Evolutionary conservation across 2,797 vertebrate genomes (phyloP).

Genomic region (Eulemur mongoz): DNA sequence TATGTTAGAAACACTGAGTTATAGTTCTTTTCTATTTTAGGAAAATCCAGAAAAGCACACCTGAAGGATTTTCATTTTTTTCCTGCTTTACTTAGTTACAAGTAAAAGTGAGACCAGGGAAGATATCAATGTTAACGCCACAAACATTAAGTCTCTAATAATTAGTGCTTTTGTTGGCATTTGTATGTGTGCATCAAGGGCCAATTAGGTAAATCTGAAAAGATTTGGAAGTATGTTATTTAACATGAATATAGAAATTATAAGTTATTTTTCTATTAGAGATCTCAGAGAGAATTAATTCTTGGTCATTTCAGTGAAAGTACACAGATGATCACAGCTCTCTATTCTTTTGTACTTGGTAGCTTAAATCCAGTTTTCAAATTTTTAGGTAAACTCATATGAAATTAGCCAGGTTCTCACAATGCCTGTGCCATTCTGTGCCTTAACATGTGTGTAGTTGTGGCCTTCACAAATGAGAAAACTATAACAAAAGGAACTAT

Average conservation of each 20-base stretch:
- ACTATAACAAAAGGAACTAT: neutral
- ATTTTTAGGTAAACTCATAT: neutral
- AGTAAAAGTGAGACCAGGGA: neutral
- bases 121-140: neutral
- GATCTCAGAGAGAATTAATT: neutral
- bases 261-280: neutral
- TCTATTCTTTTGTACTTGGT: neutral
- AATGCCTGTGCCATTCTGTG: neutral
- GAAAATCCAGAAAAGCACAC: neutral
- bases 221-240: constrained; percentile 27
- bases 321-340: neutral
- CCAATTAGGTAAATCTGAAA: constrained; percentile 13
- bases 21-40: constrained; percentile 9
- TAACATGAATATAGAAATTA: constrained; percentile 40
- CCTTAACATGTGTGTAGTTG: fast-evolving
- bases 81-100: neutral
- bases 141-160: neutral
- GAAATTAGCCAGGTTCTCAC: neutral
- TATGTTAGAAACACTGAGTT: neutral
- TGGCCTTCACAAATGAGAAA: neutral
- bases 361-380: neutral
- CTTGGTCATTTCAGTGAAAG: neutral
- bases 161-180: neutral
- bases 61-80: neutral
- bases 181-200: neutral